Evolutionary conservation across 2,888 invertebrate genomes (phyloP), one percentile per base, ranked within the genome.

Genomic region (Nemoura dubitans): DNA sequence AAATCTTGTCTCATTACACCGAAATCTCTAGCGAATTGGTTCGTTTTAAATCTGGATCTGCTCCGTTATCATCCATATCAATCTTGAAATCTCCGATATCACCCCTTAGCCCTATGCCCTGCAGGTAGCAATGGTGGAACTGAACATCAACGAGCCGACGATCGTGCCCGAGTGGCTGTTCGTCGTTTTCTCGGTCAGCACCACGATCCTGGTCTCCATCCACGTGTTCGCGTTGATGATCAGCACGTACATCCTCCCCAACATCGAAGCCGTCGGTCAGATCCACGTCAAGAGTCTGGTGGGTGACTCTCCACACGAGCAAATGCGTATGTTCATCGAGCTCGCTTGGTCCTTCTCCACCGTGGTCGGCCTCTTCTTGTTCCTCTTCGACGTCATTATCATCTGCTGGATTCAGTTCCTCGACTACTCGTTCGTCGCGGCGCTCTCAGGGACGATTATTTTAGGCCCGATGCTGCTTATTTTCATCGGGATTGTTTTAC

Each of bases 281-380:
- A 93, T 95, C 89, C 93, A 96, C 92, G 89, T 59, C 16, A 59
- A 59, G 59, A 59, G 59, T 59, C 59, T 59, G 16, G 59, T 59
- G 21, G 59, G 16, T 7, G 59, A 59, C 21, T 59, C 59, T 1
- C 59, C 59, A 14, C 59, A 59, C 59, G 59, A 59, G 59, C 59
- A 59, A 21, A 59, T 59, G 59, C 59, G 59, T 1, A 1, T 16
- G 16, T 59, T 59, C 59, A 59, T 59, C 59, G 59, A 59, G 59
- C 59, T 59, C 16, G 59, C 59, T 21, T 59, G 59, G 59, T 59
- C 16, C 59, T 59, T 10, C 59, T 59, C 59, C 16, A 59, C 59
- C 14, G 59, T 59, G 6, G 14, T 59, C 16, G 59, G 59, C 10
- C 59, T 59, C 59, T 59, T 59, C 59, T 21, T 59, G 59, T 59